Evolutionary conservation across 1,140 invertebrate species (phyloP).

Genomic region (Nautilus pompilius): DNA sequence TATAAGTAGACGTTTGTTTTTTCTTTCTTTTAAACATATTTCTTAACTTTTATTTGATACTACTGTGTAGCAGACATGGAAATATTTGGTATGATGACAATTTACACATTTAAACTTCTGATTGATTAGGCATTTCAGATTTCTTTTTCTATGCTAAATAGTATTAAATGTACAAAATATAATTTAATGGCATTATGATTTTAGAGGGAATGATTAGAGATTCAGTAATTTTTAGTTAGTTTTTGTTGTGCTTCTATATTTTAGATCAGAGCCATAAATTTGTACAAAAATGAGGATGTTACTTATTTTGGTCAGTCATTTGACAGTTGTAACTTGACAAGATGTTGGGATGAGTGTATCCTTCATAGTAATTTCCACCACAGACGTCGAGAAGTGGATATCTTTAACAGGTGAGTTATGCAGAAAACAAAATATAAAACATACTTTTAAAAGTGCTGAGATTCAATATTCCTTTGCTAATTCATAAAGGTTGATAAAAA

Average conservation of each 20-base stretch:
- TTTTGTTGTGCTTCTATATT: background rate
- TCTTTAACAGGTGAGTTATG: constrained; percentile 30
- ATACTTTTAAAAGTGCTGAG: background rate
- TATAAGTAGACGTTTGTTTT: too few species aligned
- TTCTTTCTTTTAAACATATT: too few species aligned
- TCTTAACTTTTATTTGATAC: too few species aligned
- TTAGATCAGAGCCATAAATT: constrained; percentile 69
- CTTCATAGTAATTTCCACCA: constrained; percentile 65
- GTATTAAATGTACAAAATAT: background rate
- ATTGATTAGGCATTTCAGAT: too few species aligned
- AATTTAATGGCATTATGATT: background rate
- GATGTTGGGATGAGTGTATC: constrained; percentile 82
- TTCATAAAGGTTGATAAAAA: background rate
- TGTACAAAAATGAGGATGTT: constrained; percentile 75
- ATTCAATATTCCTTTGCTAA: background rate
- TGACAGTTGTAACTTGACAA: constrained; percentile 70
- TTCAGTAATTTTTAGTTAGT: background rate
- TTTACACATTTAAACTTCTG: too few species aligned
- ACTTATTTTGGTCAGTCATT: constrained; percentile 80
- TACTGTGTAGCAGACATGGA: too few species aligned
- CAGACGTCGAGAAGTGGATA: constrained; percentile 14
- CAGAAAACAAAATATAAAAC: background rate
- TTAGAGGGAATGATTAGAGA: background rate
- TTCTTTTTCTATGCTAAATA: background rate
- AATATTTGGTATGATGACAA: too few species aligned